These are phyloP conservation scores for Pristionchus maxplancki DNA, from an alignment of 2,888 invertebrate genomes.

Conservation along the genomic window DNA sequence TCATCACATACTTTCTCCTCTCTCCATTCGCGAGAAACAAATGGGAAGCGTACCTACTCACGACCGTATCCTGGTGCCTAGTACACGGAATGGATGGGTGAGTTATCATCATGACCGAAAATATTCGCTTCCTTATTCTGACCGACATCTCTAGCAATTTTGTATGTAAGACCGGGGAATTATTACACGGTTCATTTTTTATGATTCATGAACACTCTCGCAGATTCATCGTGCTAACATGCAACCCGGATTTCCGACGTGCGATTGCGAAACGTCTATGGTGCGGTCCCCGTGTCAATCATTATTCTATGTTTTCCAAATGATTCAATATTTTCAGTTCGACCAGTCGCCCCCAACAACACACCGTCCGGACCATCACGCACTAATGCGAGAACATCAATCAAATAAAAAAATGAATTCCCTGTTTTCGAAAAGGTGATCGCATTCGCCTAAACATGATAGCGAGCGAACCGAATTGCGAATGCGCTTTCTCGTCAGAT, in stretches of 20 bases:
- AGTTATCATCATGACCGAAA: no score
- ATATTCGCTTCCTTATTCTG: no score
- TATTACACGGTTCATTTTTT: no score
- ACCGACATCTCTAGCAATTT: no score
- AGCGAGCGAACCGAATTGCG: neutral
- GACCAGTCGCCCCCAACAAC: neutral
- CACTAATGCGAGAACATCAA: neutral
- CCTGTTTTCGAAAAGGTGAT: no score
- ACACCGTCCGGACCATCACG: neutral
- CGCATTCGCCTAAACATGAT: neutral
- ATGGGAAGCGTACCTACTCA: constrained; percentile 54
- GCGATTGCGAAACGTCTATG: neutral
- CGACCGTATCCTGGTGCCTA: constrained; percentile 56
- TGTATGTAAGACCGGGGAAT: no score
- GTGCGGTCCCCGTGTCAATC: neutral
- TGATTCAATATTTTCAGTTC: no score
- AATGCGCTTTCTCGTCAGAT: neutral
- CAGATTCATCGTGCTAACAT: constrained; percentile 30
- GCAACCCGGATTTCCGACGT: neutral
- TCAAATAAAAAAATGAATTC: no score
- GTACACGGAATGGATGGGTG: constrained; percentile 60
- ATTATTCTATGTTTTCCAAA: no score
- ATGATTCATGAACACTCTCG: no score
- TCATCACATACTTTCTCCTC: constrained; percentile 58
- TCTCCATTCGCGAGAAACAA: constrained; percentile 50